These are phyloP conservation scores for Dipodomys merriami DNA, from an alignment of 2,113 vertebrate genomes.

Conservation along the genomic window DNA sequence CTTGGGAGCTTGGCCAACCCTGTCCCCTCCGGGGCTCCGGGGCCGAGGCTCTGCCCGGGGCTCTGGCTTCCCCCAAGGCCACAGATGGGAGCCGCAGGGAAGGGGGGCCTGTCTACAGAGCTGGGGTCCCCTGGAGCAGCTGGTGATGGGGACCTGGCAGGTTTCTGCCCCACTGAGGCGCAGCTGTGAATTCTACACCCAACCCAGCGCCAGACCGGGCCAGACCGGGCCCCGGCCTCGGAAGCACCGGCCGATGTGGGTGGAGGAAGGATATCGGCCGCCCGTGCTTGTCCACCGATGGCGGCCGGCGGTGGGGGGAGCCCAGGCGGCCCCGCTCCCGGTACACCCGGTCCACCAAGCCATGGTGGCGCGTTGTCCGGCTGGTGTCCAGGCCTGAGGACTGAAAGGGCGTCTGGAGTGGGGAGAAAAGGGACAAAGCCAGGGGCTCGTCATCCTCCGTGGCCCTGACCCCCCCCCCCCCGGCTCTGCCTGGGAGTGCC, in stretches of 20 bases:
- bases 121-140: no score
- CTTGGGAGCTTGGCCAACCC: neutral
- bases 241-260: no score
- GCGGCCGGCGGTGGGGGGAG: slow-evolving; percentile 95
- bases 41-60: neutral
- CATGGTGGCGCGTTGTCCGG: slow-evolving; percentile 96
- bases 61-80: no score
- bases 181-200: no score
- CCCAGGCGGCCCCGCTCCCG: slow-evolving; percentile 95
- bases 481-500: neutral
- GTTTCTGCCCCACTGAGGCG: no score
- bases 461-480: no score
- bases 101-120: no score
- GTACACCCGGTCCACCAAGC: slow-evolving; percentile 97
- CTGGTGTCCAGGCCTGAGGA: slow-evolving; percentile 96
- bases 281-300: slow-evolving; percentile 97
- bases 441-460: neutral
- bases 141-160: no score
- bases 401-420: slow-evolving; percentile 90
- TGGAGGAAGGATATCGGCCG: slow-evolving; percentile 96
- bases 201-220: no score
- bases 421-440: slow-evolving; percentile 27
- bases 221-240: no score
- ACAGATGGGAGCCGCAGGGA: no score
- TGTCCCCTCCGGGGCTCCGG: neutral